phyloP scores from a whole-genome alignment of 2,888 invertebrate species.

The Ophraella communa region DNA sequence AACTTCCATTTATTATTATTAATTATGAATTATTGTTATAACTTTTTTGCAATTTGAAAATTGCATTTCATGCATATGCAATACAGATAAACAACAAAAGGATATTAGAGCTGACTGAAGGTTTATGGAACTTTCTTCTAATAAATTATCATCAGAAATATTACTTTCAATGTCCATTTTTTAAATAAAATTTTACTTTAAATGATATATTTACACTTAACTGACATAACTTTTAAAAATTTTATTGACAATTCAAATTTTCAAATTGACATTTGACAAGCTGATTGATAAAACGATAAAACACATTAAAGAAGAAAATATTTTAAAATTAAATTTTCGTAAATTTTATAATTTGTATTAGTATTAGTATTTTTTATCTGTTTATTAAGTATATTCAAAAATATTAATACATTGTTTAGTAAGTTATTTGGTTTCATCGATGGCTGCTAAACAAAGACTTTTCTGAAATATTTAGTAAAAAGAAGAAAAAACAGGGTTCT shows the following conservation, averaged over 20 bases:
- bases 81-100: constrained; percentile 11
- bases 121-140: not conserved
- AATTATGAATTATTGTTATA: no score
- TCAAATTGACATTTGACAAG: not conserved
- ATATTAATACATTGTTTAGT: no score
- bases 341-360: no score
- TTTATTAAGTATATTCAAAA: not conserved
- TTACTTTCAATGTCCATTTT: constrained; percentile 12
- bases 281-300: not conserved
- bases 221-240: not conserved
- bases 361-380: no score
- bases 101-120: constrained; percentile 22
- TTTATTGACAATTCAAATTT: not conserved
- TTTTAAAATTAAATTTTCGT: not conserved
- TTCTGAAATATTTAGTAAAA: no score
- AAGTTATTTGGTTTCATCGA: no score
- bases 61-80: no score
- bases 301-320: not conserved
- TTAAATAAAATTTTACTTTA: not conserved
- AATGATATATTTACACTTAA: not conserved
- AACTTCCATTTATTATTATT: no score
- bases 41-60: no score
- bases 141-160: not conserved
- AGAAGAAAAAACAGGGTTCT: not conserved
- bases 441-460: no score